These are phyloP conservation scores for Steinernema feltiae DNA, from an alignment of 1,140 invertebrate species.

Conservation along the genomic window DNA sequence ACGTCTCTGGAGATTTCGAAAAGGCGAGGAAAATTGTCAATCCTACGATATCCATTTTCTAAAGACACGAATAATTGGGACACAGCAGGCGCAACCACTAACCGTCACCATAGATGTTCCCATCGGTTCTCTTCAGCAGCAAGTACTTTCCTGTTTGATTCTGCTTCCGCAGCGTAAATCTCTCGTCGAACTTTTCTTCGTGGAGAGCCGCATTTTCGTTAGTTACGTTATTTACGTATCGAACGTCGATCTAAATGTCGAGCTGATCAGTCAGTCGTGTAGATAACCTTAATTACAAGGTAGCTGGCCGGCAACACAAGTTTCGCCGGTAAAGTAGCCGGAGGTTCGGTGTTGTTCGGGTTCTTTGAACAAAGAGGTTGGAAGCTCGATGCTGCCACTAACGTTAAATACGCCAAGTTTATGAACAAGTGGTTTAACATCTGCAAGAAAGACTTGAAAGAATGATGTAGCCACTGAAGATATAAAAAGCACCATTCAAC, in stretches of 20 bases:
- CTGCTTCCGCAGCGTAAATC: not conserved
- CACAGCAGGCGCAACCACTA: not conserved
- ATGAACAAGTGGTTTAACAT: no score
- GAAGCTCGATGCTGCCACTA: no score
- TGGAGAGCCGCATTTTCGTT: not conserved
- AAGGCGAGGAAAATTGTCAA: not conserved
- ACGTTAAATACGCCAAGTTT: no score
- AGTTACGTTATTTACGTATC: not conserved
- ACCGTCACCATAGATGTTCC: not conserved
- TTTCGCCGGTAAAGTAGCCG: not conserved
- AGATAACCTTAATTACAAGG: not conserved
- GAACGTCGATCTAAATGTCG: not conserved
- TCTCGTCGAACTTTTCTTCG: not conserved
- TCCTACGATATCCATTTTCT: not conserved
- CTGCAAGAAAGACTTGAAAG: no score
- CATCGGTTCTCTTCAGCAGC: not conserved
- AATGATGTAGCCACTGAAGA: no score
- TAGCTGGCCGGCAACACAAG: not conserved
- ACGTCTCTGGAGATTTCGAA: not conserved
- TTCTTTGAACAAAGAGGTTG: not conserved
- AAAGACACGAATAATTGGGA: not conserved
- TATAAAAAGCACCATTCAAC: no score
- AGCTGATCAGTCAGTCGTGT: not conserved
- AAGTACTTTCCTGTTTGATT: not conserved
- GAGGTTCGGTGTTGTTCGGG: no score